Percentiles rank a stretch among this genome's conserved stretches.
Conservation (phyloP, 2,797 vertebrate genomes). For the Alcedo quadribrachys region DNA sequence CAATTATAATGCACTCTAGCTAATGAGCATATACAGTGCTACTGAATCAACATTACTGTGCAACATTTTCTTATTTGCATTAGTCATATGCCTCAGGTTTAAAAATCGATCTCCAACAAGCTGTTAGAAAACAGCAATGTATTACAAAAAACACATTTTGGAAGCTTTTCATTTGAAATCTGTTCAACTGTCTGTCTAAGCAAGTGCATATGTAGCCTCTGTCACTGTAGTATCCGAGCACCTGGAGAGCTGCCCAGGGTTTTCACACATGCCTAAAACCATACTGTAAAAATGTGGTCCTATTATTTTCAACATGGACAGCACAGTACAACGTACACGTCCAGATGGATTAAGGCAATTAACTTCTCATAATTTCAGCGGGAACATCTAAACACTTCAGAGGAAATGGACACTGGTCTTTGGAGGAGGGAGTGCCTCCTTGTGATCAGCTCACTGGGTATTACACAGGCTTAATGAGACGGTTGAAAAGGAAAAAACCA, state of each 20-base stretch:
- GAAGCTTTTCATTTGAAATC: conserved; percentile 32
- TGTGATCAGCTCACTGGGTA: not conserved
- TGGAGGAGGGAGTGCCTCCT: not conserved
- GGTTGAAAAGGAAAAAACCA: not conserved
- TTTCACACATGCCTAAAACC: conserved; percentile 38
- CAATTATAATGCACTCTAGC: conserved; percentile 42
- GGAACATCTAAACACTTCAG: not conserved
- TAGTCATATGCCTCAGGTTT: conserved; percentile 50
- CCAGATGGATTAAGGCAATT: conserved; percentile 19
- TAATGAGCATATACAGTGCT: conserved; percentile 54
- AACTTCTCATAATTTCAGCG: not conserved
- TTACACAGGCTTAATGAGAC: not conserved
- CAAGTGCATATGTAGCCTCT: not conserved
- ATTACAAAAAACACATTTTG: conserved; percentile 27
- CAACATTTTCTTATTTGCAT: conserved; percentile 48
- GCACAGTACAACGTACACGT: not conserved
- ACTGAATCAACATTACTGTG: conserved; percentile 57
- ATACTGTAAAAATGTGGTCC: conserved; percentile 16
- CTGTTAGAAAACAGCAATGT: conserved; percentile 3
- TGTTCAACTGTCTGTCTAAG: conserved; percentile 33
- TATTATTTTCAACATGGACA: not conserved
- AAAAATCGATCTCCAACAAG: conserved; percentile 32
- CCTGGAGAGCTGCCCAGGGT: conserved; percentile 20
- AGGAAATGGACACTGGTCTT: not conserved
- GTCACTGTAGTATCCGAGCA: not conserved